Conservation (phyloP, 1,140 invertebrate species). For the Pectinophora gossypiella region DNA sequence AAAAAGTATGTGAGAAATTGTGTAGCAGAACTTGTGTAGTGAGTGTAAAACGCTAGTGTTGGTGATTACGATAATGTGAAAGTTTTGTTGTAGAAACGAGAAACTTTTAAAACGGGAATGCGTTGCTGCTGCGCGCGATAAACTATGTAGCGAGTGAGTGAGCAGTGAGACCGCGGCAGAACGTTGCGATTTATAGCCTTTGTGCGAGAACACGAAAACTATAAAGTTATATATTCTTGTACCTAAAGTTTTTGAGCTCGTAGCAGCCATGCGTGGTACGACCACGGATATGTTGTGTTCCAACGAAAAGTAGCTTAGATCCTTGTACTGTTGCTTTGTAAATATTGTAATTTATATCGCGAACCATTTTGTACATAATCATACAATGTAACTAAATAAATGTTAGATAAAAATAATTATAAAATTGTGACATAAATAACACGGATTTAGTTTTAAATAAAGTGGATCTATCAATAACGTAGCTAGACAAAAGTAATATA, state of each 20-base stretch:
- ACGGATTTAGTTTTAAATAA: no score
- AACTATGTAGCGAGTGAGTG: slow-evolving; percentile 48
- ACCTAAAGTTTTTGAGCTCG: slow-evolving; percentile 29
- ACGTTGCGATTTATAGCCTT: slow-evolving; percentile 42
- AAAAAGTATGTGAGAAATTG: slow-evolving; percentile 32
- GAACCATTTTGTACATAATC: slow-evolving; percentile 1
- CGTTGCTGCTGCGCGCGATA: slow-evolving; percentile 34
- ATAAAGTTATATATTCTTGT: slow-evolving; percentile 35
- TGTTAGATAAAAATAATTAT: background rate
- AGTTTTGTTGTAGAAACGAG: slow-evolving; percentile 25
- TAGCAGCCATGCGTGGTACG: slow-evolving; percentile 15
- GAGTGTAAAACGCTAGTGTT: slow-evolving; percentile 22
- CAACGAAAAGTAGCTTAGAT: background rate
- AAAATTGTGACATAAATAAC: background rate
- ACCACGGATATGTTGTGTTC: background rate
- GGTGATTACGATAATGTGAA: slow-evolving; percentile 26
- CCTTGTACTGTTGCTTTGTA: slow-evolving; percentile 2
- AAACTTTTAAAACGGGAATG: slow-evolving; percentile 35
- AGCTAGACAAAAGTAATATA: no score
- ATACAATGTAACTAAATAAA: background rate
- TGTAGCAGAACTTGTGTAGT: slow-evolving; percentile 4
- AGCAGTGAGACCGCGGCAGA: slow-evolving; percentile 36
- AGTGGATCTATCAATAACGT: no score
- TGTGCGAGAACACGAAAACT: slow-evolving; percentile 41
- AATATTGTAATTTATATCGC: slow-evolving; percentile 3